Conservation (phyloP, 2,113 vertebrate genomes). For the Lathamus discolor region DNA sequence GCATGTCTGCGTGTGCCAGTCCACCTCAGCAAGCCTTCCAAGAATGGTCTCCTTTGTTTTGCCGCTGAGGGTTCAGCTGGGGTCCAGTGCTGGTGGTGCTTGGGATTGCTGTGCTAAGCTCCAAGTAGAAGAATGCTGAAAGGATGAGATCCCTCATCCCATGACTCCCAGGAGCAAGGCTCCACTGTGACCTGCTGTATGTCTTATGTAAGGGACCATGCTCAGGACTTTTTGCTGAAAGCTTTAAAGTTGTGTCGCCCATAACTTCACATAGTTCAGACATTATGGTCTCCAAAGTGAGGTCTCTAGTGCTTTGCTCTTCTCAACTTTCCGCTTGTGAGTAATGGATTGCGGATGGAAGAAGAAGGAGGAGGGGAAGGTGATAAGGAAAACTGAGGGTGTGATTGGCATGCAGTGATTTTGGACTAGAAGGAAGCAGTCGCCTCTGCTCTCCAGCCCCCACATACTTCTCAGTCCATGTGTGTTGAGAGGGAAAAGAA, state of each 20-base stretch:
- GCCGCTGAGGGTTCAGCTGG: neutral
- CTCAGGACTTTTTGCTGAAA: neutral
- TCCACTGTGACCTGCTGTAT: neutral
- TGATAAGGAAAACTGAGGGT: neutral
- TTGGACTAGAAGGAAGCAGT: conserved; percentile 10
- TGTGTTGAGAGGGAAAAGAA: conserved; percentile 31
- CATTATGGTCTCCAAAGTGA: neutral
- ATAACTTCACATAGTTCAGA: neutral
- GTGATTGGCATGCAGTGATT: conserved; percentile 41
- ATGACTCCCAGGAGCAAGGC: neutral
- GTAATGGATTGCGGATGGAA: neutral
- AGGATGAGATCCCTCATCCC: rapidly evolving
- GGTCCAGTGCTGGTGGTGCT: neutral
- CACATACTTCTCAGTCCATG: conserved; percentile 4
- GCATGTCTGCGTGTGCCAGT: rapidly evolving
- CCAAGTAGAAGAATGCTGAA: rapidly evolving
- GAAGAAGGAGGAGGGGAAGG: neutral
- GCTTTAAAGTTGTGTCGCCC: neutral
- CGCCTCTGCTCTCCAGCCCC: neutral
- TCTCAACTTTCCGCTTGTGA: neutral
- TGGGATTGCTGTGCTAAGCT: neutral
- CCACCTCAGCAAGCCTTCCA: rapidly evolving
- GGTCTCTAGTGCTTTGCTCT: neutral
- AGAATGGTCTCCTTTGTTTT: neutral
- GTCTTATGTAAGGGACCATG: rapidly evolving